These are phyloP conservation scores for Ia io DNA, from an alignment of 2,113 vertebrate species.

Conservation along the genomic window DNA sequence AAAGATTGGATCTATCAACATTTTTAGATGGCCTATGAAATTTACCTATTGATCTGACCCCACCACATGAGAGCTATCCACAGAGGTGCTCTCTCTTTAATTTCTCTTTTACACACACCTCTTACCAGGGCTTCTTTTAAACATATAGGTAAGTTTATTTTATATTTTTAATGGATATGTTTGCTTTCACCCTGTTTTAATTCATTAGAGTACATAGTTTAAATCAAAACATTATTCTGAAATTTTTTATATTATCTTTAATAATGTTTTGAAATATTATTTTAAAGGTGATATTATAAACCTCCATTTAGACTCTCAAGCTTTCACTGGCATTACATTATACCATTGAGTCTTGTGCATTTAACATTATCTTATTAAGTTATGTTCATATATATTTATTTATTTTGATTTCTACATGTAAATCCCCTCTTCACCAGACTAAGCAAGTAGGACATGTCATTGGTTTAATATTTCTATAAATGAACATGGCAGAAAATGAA, in stretches of 20 bases:
- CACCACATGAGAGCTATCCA: not conserved
- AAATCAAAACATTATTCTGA: not conserved
- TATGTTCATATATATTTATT: not conserved
- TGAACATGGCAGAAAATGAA: not conserved
- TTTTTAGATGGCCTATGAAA: not conserved
- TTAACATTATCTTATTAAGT: not conserved
- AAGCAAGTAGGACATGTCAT: not conserved
- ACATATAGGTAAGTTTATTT: not conserved
- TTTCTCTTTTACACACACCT: not conserved
- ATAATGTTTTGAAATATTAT: not conserved
- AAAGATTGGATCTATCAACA: not conserved
- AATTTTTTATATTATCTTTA: not conserved
- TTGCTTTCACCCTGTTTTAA: not conserved
- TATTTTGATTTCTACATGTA: not conserved
- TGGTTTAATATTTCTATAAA: not conserved
- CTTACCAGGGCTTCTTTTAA: not conserved
- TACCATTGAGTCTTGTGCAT: not conserved
- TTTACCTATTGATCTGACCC: not conserved
- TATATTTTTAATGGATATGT: not conserved
- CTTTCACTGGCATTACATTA: not conserved
- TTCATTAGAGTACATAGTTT: not conserved
- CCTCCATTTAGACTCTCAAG: not conserved
- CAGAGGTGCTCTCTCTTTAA: not conserved
- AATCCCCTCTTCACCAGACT: not conserved
- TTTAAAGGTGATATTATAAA: not conserved